Evolutionary conservation across 2,888 invertebrate species (phyloP).

Genomic region (Diaprepes abbreviatus): DNA sequence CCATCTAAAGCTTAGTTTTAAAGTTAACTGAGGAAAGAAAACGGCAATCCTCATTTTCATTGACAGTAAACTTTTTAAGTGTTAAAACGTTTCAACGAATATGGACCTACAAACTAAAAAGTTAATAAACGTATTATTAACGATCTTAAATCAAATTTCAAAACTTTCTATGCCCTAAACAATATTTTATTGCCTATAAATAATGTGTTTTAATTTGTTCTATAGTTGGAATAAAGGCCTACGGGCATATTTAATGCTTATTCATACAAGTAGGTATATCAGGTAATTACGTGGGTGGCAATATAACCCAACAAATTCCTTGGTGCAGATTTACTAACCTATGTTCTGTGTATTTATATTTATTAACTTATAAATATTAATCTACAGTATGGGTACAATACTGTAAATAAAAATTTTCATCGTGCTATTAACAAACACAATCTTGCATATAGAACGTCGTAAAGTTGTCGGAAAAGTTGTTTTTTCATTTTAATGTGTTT

Average conservation of each 20-base stretch:
- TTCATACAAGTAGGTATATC: conserved; percentile 17
- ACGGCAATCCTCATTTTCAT: too few relatives aligned
- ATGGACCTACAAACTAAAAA: not conserved
- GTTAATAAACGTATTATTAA: not conserved
- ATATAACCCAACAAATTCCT: conserved; percentile 13
- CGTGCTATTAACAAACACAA: too few relatives aligned
- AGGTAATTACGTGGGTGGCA: conserved; percentile 19
- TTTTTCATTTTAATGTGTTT: too few relatives aligned
- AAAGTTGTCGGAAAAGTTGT: too few relatives aligned
- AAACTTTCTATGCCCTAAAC: conserved; percentile 20
- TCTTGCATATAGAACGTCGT: too few relatives aligned
- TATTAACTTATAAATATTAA: conserved; percentile 1
- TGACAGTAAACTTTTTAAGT: too few relatives aligned
- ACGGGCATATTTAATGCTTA: conserved; percentile 13
- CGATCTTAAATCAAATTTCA: conserved; percentile 1
- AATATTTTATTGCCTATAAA: conserved; percentile 13
- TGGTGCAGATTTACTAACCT: not conserved
- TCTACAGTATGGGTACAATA: too few relatives aligned
- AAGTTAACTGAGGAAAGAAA: too few relatives aligned
- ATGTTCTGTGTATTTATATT: not conserved
- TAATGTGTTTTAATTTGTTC: conserved; percentile 20
- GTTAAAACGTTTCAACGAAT: too few relatives aligned
- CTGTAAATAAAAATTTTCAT: too few relatives aligned
- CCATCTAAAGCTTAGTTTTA: too few relatives aligned
- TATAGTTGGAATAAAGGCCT: conserved; percentile 11